Conservation (phyloP, 2,888 invertebrate genomes). For the Ganaspis brasiliensis region DNA sequence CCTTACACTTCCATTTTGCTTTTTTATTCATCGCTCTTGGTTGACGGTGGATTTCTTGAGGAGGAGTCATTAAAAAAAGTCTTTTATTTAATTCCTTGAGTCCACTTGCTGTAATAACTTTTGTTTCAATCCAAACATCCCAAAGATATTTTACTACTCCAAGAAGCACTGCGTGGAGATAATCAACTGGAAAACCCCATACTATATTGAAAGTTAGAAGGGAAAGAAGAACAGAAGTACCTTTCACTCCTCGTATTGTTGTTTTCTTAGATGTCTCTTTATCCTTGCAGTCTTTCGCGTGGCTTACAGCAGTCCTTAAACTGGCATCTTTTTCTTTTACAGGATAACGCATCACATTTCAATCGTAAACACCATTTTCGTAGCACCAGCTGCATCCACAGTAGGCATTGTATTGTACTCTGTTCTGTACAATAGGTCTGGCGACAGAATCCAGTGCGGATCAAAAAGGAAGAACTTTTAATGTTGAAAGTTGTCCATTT, state of each 20-base stretch:
- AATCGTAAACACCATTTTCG: slow-evolving; percentile 32
- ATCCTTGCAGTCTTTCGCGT: not conserved
- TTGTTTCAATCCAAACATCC: slow-evolving; percentile 38
- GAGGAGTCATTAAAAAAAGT: slow-evolving; percentile 45
- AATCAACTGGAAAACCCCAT: slow-evolving; percentile 47
- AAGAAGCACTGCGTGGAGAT: slow-evolving; percentile 37
- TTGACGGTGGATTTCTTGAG: slow-evolving; percentile 49
- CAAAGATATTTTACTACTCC: slow-evolving; percentile 43
- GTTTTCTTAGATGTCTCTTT: slow-evolving; percentile 5
- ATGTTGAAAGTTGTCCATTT: slow-evolving; percentile 22
- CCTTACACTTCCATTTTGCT: slow-evolving; percentile 48
- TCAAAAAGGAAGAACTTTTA: slow-evolving; percentile 46
- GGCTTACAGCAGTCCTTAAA: slow-evolving; percentile 37
- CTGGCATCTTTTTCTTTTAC: slow-evolving; percentile 7
- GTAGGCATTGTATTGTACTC: slow-evolving; percentile 50
- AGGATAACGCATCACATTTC: slow-evolving; percentile 43
- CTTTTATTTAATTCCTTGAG: slow-evolving; percentile 31
- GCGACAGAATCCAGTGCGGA: slow-evolving; percentile 53
- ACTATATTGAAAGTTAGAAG: slow-evolving; percentile 38
- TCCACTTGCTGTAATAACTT: not conserved
- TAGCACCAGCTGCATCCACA: slow-evolving; percentile 58
- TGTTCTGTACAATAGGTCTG: slow-evolving; percentile 49
- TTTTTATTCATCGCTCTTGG: slow-evolving; percentile 45
- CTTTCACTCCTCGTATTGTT: slow-evolving; percentile 28
- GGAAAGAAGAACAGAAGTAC: not conserved